Conservation (phyloP, 2,888 invertebrate species). For the Minunthozetes semirufus region DNA sequence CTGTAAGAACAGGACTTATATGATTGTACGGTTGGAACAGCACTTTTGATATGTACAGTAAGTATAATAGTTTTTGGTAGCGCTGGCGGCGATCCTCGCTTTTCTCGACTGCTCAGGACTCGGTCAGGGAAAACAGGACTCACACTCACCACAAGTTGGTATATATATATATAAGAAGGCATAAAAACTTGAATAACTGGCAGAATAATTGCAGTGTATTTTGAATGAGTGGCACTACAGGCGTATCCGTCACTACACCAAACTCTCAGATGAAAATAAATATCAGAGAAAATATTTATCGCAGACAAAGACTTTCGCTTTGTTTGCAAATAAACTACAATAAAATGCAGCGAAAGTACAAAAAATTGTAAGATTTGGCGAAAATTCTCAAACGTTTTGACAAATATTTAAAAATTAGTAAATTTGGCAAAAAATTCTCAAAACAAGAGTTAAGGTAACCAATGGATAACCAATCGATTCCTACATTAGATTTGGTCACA, state of each 20-base stretch:
- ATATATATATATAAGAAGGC: neutral
- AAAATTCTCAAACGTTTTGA: too few relatives aligned
- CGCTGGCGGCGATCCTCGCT: conserved; percentile 2
- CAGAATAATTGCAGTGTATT: conserved; percentile 9
- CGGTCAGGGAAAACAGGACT: conserved; percentile 20
- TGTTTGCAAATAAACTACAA: neutral
- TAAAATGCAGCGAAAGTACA: neutral
- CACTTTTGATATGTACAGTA: conserved; percentile 1
- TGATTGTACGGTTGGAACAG: neutral
- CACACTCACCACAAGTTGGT: neutral
- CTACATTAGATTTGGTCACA: too few relatives aligned
- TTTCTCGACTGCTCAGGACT: conserved; percentile 1
- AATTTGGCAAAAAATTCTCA: too few relatives aligned
- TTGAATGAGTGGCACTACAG: conserved; percentile 22
- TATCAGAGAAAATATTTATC: conserved; percentile 3
- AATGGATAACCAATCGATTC: too few relatives aligned
- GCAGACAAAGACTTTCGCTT: conserved; percentile 4
- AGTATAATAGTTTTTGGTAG: conserved; percentile 4
- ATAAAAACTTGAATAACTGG: conserved; percentile 25
- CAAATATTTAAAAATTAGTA: too few relatives aligned
- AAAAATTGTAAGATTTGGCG: neutral
- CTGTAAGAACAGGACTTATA: neutral
- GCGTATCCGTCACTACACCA: conserved; percentile 20
- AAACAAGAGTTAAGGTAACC: too few relatives aligned
- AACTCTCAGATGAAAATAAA: neutral